Percentiles rank a stretch among this genome's conserved stretches.
Conservation (phyloP, 2,113 vertebrate genomes). For the Hemichromis elongatus region DNA sequence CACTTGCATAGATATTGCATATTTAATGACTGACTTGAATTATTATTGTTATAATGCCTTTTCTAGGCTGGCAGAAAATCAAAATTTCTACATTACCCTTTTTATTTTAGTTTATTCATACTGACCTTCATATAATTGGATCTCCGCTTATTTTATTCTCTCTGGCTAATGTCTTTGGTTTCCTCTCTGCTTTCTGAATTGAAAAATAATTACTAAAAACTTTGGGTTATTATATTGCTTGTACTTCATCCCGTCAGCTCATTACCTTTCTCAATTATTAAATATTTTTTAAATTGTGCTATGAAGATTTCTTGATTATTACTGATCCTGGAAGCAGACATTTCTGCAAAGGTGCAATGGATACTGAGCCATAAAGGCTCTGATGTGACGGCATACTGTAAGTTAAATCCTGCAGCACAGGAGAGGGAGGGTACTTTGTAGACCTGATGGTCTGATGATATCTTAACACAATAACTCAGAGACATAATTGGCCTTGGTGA, state of each 20-base stretch:
- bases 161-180: neutral
- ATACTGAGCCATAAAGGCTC: neutral
- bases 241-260: neutral
- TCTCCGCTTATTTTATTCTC: neutral
- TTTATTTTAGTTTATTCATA: neutral
- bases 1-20: neutral
- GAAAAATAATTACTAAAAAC: neutral
- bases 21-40: neutral
- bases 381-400: neutral
- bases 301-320: neutral
- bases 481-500: slow-evolving; percentile 1
- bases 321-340: neutral
- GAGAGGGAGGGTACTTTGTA: neutral
- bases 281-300: neutral
- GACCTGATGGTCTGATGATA: neutral
- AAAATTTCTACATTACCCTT: neutral
- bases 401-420: neutral
- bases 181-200: neutral
- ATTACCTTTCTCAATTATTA: neutral
- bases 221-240: neutral
- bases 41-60: neutral
- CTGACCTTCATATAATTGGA: neutral
- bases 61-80: neutral
- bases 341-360: neutral
- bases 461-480: neutral